These are phyloP conservation scores for Mormoops blainvillei DNA, from an alignment of 2,113 vertebrate genomes.

Conservation along the genomic window DNA sequence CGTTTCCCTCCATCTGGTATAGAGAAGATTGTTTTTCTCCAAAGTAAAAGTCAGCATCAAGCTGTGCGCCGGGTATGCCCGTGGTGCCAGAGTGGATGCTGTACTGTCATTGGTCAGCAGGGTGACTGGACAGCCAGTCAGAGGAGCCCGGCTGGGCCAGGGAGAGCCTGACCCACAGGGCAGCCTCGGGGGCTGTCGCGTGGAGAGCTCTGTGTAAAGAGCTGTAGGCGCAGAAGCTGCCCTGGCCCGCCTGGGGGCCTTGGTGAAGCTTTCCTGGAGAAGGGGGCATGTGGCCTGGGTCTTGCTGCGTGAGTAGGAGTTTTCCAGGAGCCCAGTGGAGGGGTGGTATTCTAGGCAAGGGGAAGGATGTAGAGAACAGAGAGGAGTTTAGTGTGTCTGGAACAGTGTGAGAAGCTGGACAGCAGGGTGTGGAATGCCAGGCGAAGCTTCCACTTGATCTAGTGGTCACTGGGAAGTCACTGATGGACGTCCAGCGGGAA, in stretches of 20 bases:
- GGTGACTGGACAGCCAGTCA: not conserved
- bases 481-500: not conserved
- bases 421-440: not conserved
- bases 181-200: not conserved
- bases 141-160: not conserved
- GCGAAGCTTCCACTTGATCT: not conserved
- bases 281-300: not conserved
- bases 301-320: constrained; percentile 15
- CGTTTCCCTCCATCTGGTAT: constrained; percentile 72
- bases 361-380: not conserved
- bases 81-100: not conserved
- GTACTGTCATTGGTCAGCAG: not conserved
- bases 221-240: not conserved
- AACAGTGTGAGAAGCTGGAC: not conserved
- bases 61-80: not conserved
- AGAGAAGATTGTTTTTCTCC: constrained; percentile 67
- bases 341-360: not conserved
- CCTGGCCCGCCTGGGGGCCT: not conserved
- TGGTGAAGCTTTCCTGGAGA: not conserved
- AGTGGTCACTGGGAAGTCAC: too few relatives aligned
- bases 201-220: not conserved
- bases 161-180: not conserved
- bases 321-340: not conserved
- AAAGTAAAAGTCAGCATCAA: not conserved
- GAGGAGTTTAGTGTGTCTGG: not conserved